Evolutionary conservation across 2,888 invertebrate genomes (phyloP), one percentile per base, ranked within the genome.

Genomic region (Archaeoteleia sp.): DNA sequence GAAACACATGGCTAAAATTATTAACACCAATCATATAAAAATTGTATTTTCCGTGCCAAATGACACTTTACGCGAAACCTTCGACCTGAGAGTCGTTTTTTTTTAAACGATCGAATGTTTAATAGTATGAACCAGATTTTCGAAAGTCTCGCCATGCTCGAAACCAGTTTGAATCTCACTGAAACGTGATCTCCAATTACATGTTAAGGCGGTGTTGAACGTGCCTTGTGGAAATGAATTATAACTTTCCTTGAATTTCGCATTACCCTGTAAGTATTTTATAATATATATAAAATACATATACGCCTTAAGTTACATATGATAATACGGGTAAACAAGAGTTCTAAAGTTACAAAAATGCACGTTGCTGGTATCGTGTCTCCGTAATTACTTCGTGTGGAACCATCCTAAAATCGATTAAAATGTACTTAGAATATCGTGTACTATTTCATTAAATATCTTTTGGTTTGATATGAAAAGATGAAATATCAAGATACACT

Each of bases 121-220:
- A 40, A 55, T 60, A 65, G 42, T 65, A 45, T 71, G 72, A 73
- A 71, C 74, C 76, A 73, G 74, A 75, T 76, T 78, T 75, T 74
- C 73, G 74, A 76, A 78, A 75, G 73, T 74, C 65, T 49, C 58
- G 48, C 60, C 53, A 45, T 23, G 53, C 55, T 49, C 65, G 40
- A 70, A 77, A 78, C 74, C 73, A 62, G 75, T 74, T 77, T 69
- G 42, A 66, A 70, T 72, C 67, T 61, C 67, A 62, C 73, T 37
- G 68, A 66, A 70, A 60, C 63, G 67, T 51, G 71, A 71, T 74
- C 74, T 74, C 73, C 71, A 73, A 76, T 75, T 75, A 74, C 76
- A 72, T 65, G 70, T 61, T 48, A 51, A 67, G 48, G 66, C 51
- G 67, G 54, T 60, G 58, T 45, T 54, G 43, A 58, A 43, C 49